phyloP scores from a whole-genome alignment of 2,888 invertebrate genomes.

The Andrena praecox region DNA sequence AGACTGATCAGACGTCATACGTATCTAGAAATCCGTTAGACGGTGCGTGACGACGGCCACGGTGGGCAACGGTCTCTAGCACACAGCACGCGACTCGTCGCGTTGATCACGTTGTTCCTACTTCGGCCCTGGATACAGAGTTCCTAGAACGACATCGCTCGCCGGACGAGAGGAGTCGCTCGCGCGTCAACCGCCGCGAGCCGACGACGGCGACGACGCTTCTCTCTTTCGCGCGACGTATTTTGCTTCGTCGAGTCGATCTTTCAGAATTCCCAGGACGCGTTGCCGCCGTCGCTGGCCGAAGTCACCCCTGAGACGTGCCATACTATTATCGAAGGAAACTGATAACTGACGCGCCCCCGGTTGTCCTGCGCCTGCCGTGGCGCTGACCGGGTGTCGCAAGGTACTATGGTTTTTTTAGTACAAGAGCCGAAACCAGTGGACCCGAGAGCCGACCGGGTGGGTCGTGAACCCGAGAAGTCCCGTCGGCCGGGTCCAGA shows the following conservation, averaged over 20 bases:
- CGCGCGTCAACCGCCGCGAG: no score
- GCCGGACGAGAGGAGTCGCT: slow-evolving; percentile 13
- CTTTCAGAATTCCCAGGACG: slow-evolving; percentile 64
- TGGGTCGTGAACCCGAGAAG: neutral
- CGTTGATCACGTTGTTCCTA: slow-evolving; percentile 66
- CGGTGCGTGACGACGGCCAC: slow-evolving; percentile 62
- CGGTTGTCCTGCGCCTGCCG: neutral
- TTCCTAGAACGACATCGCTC: slow-evolving; percentile 53
- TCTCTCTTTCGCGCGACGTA: slow-evolving; percentile 18
- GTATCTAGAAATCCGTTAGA: slow-evolving; percentile 69
- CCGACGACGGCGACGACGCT: neutral
- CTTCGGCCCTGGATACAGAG: slow-evolving; percentile 64
- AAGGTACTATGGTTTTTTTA: slow-evolving; percentile 76
- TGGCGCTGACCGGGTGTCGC: slow-evolving; percentile 4
- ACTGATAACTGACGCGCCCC: slow-evolving; percentile 56
- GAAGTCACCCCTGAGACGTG: slow-evolving; percentile 79
- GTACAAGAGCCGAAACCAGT: slow-evolving; percentile 76
- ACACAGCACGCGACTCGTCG: slow-evolving; percentile 35
- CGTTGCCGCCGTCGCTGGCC: slow-evolving; percentile 61
- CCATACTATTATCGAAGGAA: slow-evolving; percentile 77
- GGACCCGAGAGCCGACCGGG: slow-evolving; percentile 17
- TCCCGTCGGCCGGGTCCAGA: slow-evolving; percentile 42
- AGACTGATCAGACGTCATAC: slow-evolving; percentile 38
- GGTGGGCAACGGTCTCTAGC: slow-evolving; percentile 55
- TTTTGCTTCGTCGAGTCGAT: slow-evolving; percentile 50